Evolutionary conservation across 2,888 invertebrate genomes (phyloP), one percentile per base, ranked within the genome.

Genomic region (Sisyra nigra): DNA sequence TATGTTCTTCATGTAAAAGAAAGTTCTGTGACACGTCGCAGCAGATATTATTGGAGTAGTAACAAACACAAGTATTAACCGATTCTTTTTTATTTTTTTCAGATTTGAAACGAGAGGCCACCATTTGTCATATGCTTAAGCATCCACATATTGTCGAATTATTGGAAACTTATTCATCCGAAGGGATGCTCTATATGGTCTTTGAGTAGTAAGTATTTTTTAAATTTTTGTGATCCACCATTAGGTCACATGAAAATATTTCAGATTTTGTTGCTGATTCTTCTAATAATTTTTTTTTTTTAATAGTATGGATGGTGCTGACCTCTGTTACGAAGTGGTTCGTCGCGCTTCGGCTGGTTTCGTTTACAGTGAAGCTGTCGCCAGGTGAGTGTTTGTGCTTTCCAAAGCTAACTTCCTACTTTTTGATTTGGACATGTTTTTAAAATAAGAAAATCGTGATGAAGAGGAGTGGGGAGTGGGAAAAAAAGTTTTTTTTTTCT

Each of bases 111-210:
- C 74, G 97, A 42, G 96, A 97, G 67, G 96, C 97, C 42, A 94
- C 91, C 65, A 91, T 92, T 75, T 96, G 96, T 64, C 94, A 97
- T 66, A 92, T 94, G 88, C 69, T 98, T 55, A 97, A 97, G 63
- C 97, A 98, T 68, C 93, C 93, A 3, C 96, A 97, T 67, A 97
- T 98, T 54, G 96, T 96, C 52, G 96, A 97, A 66, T 74, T 98
- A 44, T 69, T 96, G 53, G 97, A 98, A 68, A 96, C 96, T 0
- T 97, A 96, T 74, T 93, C 93, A 59, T 93, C 93, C 4, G 96
- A 96, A 65, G 94, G 94, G 55, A 92, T 94, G 88, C 76, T 97
- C 15, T 97, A 96, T 65, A 96, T 97, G 96, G 94, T 97, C 50
- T 97, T 96, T 67, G 96, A 96, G 76, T 93, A 87, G 94, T 96